A percentile compares a stretch with the other conserved stretches of the same genome.
phyloP scores from a whole-genome alignment of 1,140 invertebrate species.

The Bombus turneri region DNA sequence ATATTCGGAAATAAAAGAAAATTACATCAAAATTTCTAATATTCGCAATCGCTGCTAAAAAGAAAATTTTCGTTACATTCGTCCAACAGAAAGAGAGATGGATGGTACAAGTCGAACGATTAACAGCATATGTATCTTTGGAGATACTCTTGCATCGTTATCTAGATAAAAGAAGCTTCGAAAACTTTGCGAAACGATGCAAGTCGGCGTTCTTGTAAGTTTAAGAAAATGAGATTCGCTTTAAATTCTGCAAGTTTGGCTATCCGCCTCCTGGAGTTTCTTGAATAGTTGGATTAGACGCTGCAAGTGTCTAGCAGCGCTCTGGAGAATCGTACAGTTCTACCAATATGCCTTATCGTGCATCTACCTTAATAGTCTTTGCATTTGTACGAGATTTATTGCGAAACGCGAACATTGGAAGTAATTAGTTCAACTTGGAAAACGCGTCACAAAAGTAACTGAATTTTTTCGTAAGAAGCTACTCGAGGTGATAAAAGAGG shows the following conservation, averaged over 20 bases:
- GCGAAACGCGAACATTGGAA: background rate
- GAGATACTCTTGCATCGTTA: background rate
- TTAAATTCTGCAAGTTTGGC: conserved; percentile 7
- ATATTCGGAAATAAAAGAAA: background rate
- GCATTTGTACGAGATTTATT: background rate
- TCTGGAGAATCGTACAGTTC: background rate
- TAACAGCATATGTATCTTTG: no score
- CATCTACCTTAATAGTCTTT: background rate
- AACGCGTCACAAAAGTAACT: background rate
- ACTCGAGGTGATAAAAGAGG: background rate
- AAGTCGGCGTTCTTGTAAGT: background rate
- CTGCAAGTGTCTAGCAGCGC: no score
- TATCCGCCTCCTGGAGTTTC: background rate
- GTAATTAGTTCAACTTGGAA: background rate
- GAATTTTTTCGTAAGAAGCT: background rate
- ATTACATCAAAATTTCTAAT: background rate
- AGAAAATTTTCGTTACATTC: background rate
- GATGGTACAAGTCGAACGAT: background rate
- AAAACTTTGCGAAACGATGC: background rate
- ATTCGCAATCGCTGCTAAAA: background rate
- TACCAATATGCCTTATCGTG: background rate
- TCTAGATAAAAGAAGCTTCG: background rate
- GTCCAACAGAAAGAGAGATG: background rate
- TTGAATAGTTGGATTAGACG: background rate
- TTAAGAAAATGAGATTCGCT: conserved; percentile 12